phyloP scores from a whole-genome alignment of 2,797 vertebrate genomes.

The Lemur catta region DNA sequence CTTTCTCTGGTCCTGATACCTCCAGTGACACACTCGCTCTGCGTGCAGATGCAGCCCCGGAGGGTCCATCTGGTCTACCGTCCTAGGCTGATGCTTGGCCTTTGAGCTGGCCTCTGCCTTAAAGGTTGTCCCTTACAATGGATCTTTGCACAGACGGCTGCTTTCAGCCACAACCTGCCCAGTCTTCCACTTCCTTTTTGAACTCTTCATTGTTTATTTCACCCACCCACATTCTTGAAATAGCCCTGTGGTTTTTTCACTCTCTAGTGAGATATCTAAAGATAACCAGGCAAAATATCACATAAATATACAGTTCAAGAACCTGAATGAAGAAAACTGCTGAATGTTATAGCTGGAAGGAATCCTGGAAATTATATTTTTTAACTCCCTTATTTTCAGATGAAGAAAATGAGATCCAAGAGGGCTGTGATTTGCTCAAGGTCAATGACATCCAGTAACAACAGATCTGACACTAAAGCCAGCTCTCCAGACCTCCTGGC shows the following conservation, averaged over 20 bases:
- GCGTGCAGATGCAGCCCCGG: not conserved
- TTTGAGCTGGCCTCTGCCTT: not conserved
- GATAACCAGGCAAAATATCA: not conserved
- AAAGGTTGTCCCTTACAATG: not conserved
- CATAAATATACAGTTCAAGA: not conserved
- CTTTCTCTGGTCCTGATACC: not conserved
- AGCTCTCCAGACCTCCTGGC: not conserved
- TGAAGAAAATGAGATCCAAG: not conserved
- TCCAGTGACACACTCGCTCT: not conserved
- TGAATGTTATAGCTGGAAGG: not conserved
- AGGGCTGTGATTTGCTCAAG: not conserved
- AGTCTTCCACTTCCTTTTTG: not conserved
- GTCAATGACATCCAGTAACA: not conserved
- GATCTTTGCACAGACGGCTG: not conserved
- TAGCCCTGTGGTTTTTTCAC: not conserved
- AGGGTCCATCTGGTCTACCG: not conserved
- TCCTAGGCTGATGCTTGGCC: not conserved
- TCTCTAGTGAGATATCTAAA: not conserved
- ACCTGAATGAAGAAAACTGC: not conserved
- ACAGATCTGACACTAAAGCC: not conserved
- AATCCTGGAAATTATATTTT: not conserved
- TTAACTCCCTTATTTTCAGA: not conserved
- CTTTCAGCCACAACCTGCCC: not conserved
- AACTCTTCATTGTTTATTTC: not conserved
- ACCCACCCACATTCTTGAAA: not conserved